A percentile compares a stretch with the other conserved stretches of the same genome.
phyloP scores from a whole-genome alignment of 1,140 invertebrate species.

The Sitophilus oryzae region DNA sequence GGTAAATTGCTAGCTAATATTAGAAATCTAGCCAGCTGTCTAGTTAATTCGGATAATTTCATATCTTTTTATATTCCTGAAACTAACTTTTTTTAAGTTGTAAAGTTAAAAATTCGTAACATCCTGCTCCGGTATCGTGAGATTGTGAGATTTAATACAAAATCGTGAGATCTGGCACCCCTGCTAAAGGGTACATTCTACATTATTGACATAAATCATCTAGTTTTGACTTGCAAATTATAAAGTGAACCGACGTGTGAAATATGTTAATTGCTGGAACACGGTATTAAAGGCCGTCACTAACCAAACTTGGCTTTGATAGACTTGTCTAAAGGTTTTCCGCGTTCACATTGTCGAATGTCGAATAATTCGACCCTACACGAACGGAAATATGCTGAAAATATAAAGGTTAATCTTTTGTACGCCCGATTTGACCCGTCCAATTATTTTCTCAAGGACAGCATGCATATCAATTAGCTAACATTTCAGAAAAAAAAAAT shows the following conservation, averaged over 20 bases:
- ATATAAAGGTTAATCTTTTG: slow-evolving; percentile 11
- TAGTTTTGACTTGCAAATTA: slow-evolving; percentile 14
- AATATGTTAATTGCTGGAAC: slow-evolving; percentile 12
- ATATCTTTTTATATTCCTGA: too few species aligned
- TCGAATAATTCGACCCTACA: slow-evolving; percentile 9
- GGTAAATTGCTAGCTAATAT: too few species aligned
- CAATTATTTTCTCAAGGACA: not conserved
- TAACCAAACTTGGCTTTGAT: slow-evolving; percentile 10
- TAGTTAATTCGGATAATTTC: too few species aligned
- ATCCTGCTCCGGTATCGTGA: too few species aligned
- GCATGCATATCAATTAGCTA: slow-evolving; percentile 7
- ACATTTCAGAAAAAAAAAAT: too few species aligned
- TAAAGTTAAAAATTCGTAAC: too few species aligned
- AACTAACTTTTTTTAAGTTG: too few species aligned
- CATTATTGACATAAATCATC: slow-evolving; percentile 14
- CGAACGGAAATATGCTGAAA: slow-evolving; percentile 6
- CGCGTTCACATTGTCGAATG: not conserved
- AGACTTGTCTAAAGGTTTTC: slow-evolving; percentile 10
- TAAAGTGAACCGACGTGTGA: slow-evolving; percentile 9
- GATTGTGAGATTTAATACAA: too few species aligned
- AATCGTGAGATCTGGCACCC: too few species aligned
- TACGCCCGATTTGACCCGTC: slow-evolving; percentile 1
- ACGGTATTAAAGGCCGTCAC: slow-evolving; percentile 6
- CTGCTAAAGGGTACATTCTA: not conserved
- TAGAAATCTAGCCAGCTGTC: too few species aligned